A percentile compares a stretch with the other conserved stretches of the same genome.
Evolutionary conservation across 1,140 invertebrate species (phyloP).

Genomic region (Apis cerana): DNA sequence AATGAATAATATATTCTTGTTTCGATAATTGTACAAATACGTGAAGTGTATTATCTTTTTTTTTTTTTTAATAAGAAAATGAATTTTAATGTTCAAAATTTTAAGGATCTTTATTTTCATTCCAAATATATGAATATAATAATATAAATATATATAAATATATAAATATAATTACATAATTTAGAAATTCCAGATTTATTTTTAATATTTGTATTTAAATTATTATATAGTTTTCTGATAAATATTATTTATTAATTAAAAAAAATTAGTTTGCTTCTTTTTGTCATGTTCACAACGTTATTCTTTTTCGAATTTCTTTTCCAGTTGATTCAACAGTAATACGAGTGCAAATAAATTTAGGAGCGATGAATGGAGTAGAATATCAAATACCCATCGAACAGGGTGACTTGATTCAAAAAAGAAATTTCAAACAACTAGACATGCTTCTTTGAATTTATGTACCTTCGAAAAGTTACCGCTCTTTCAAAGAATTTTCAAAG

Average conservation of each 20-base stretch:
- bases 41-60: no score
- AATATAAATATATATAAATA: no score
- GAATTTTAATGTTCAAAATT: no score
- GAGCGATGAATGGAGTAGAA: neutral
- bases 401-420: slow-evolving; percentile 14
- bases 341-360: slow-evolving; percentile 9
- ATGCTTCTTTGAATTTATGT: slow-evolving; percentile 18
- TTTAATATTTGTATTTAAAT: no score
- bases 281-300: neutral
- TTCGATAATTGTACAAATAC: no score
- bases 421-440: neutral
- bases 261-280: neutral
- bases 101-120: no score
- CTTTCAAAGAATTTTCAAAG: neutral
- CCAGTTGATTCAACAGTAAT: slow-evolving; percentile 6
- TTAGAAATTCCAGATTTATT: no score
- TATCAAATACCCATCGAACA: slow-evolving; percentile 4
- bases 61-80: no score
- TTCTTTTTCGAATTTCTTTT: neutral
- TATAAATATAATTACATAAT: no score
- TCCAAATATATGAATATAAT: no score
- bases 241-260: neutral
- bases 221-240: no score
- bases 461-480: neutral
- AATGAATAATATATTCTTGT: no score